Base-by-base conservation (phyloP, 1,140 invertebrate species). In the Magallana gigas region DNA sequence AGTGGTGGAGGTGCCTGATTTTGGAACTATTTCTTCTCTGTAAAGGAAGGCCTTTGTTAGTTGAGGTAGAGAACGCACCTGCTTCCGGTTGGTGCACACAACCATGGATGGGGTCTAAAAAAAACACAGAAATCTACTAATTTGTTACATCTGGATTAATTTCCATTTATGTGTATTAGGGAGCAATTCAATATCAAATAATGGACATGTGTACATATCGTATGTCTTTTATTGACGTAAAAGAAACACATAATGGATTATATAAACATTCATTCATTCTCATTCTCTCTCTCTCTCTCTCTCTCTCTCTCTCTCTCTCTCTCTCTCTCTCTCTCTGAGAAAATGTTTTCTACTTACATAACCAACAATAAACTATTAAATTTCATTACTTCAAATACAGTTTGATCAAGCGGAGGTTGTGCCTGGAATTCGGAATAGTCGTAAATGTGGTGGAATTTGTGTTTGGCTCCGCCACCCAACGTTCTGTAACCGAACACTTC, bases 11-110 rank as follows among this genome's bases (percentile, higher is more conserved):
- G 56, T 18, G 14, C 86, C 90, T 16, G 84, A 59, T 29, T 76
- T 76, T n/a, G 76, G 80, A n/a, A 90, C 57, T n/a, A 92, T 89
- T 81, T 92, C 91, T 68, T 89, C 85, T 18, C 89, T 85, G 60
- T 92, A 91, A 0, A 86, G 87, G 18, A 90, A 92, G n/a, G 88
- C 85, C 12, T 85, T n/a, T 8, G 85, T 36, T n/a, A 92, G 29
- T 16, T 83, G 12, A 23, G 91, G 91, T 11, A 91, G n/a, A 14
- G 58, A 11, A 18, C 88, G 85, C 9, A 84, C 87, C 57, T 89
- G 88, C 11, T 48, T 60, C 16, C 88, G 58, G 6, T 84, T 84
- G 6, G 85, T 83, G 85, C 88, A 89, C 0, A 89, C 88, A 14
- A 87, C 88, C 12, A 85, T 83, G 23, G 88, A 81, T 11, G 88